These are phyloP conservation scores for Achroia grisella DNA, from an alignment of 1,140 invertebrate genomes.

Conservation along the genomic window DNA sequence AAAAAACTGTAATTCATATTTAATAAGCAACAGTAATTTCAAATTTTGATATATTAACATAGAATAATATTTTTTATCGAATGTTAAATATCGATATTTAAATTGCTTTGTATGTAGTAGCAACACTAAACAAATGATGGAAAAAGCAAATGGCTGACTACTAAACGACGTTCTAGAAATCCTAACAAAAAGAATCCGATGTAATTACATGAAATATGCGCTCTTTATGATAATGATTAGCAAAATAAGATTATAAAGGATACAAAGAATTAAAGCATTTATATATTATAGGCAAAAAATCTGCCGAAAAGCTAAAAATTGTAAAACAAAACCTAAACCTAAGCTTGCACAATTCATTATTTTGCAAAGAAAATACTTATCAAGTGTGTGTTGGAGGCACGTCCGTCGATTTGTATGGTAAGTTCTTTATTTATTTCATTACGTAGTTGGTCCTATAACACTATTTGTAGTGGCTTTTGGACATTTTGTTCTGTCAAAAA, in stretches of 20 bases:
- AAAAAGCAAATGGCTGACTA: slow-evolving; percentile 70
- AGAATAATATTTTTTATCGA: too few relatives aligned
- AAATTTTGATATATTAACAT: too few relatives aligned
- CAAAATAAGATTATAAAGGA: slow-evolving; percentile 56
- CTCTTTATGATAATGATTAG: slow-evolving; percentile 66
- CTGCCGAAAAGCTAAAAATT: slow-evolving; percentile 27
- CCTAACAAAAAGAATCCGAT: slow-evolving; percentile 60
- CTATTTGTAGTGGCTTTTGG: not conserved
- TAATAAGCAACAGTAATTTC: too few relatives aligned
- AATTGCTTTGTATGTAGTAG: not conserved
- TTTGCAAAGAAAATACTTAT: slow-evolving; percentile 45
- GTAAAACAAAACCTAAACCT: slow-evolving; percentile 34
- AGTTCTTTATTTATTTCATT: slow-evolving; percentile 43
- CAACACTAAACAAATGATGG: slow-evolving; percentile 31
- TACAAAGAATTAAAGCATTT: slow-evolving; percentile 42
- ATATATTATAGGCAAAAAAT: slow-evolving; percentile 40
- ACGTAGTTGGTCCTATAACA: not conserved
- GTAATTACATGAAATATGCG: slow-evolving; percentile 67
- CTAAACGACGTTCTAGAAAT: slow-evolving; percentile 54
- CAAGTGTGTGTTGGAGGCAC: slow-evolving; percentile 45
- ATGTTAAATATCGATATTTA: too few relatives aligned
- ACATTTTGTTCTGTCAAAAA: not conserved
- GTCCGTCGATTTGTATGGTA: slow-evolving; percentile 57
- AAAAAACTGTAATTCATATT: too few relatives aligned
- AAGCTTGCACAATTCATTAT: slow-evolving; percentile 47